These are phyloP conservation scores for Sinhomidia bicolor DNA, from an alignment of 2,888 invertebrate genomes.

Conservation along the genomic window DNA sequence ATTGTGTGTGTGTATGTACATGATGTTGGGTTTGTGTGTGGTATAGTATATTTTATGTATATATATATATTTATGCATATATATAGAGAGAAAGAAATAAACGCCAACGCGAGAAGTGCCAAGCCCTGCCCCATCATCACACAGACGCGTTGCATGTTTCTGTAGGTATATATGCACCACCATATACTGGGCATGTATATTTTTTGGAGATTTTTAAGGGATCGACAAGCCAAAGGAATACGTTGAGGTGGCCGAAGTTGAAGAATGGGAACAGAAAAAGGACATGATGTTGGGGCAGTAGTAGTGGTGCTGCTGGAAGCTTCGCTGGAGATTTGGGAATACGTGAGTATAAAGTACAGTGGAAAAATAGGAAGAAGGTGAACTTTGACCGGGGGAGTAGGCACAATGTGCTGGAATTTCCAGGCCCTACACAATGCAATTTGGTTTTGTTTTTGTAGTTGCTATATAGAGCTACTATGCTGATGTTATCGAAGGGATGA, in stretches of 20 bases:
- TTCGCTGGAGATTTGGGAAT: not conserved
- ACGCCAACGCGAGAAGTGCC: slow-evolving; percentile 28
- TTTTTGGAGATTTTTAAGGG: not conserved
- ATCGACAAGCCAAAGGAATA: not conserved
- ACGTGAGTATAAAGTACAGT: not conserved
- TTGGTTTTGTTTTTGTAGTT: no score
- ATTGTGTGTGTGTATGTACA: no score
- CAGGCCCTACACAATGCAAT: no score
- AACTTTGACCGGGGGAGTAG: slow-evolving; percentile 8
- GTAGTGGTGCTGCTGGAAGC: not conserved
- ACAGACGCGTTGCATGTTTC: slow-evolving; percentile 18
- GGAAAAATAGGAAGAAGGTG: not conserved
- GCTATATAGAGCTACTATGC: no score
- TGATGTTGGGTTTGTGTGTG: no score
- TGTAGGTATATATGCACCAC: not conserved
- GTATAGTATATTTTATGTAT: not conserved
- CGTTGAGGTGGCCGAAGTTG: not conserved
- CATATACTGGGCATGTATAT: no score
- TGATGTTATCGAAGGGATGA: no score
- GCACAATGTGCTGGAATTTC: not conserved
- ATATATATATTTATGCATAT: not conserved
- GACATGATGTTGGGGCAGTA: not conserved
- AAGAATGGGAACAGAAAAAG: no score
- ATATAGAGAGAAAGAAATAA: not conserved
- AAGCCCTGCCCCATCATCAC: slow-evolving; percentile 25